These are phyloP conservation scores for Gastrophryne carolinensis DNA, from an alignment of 2,797 vertebrate genomes.

Conservation along the genomic window DNA sequence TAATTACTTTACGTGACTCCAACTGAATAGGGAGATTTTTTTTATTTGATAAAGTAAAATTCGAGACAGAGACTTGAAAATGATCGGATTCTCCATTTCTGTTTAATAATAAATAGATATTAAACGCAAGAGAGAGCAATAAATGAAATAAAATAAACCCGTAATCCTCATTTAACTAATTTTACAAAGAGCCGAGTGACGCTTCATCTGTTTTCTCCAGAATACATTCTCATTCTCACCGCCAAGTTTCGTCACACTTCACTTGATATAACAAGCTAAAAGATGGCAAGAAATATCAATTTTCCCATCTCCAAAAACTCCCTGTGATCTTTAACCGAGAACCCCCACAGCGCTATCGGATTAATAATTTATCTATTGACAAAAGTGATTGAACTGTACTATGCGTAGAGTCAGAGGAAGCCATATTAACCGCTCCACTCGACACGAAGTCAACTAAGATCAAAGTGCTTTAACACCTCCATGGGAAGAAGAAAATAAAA, in stretches of 20 bases:
- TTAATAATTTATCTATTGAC: slow-evolving; percentile 49
- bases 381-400: slow-evolving; percentile 15
- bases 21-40: too few relatives aligned
- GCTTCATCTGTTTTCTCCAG: neutral
- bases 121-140: too few relatives aligned
- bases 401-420: neutral
- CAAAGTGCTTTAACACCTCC: slow-evolving; percentile 32
- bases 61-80: too few relatives aligned
- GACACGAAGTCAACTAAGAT: slow-evolving; percentile 28
- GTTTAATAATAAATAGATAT: too few relatives aligned
- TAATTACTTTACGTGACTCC: too few relatives aligned
- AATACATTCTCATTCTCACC: neutral
- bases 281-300: slow-evolving; percentile 25
- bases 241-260: neutral
- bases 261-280: neutral
- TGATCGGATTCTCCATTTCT: too few relatives aligned
- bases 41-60: too few relatives aligned
- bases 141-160: too few relatives aligned
- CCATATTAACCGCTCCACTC: neutral
- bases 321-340: slow-evolving; percentile 20
- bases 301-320: slow-evolving; percentile 1
- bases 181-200: neutral
- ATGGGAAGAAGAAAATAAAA: neutral
- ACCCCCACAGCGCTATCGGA: slow-evolving; percentile 24
- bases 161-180: too few relatives aligned